A percentile compares a stretch with the other conserved stretches of the same genome.
Conservation (phyloP, 2,888 invertebrate genomes). For the Gerris lacustris region DNA sequence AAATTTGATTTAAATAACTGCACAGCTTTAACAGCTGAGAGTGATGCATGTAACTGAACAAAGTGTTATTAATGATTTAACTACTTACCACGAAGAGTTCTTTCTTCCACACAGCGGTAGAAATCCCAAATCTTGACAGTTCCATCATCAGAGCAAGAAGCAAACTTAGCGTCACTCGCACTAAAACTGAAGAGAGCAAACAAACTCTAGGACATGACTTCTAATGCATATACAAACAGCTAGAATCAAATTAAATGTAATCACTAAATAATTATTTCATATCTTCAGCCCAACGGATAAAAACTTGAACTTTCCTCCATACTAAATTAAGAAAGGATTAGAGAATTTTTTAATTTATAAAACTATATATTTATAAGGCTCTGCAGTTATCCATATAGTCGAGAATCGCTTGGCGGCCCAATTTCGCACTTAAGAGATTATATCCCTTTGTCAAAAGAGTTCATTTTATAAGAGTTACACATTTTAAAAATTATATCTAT, state of each 20-base stretch:
- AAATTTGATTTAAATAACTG: background rate
- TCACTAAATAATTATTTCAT: slow-evolving; percentile 3
- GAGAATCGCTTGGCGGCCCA: too few species aligned
- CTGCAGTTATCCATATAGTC: too few species aligned
- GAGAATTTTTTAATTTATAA: too few species aligned
- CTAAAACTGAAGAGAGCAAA: slow-evolving; percentile 64
- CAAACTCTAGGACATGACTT: background rate
- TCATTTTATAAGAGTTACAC: too few species aligned
- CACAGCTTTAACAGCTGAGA: background rate
- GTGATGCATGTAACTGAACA: background rate
- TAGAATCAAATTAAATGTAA: background rate
- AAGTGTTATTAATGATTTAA: background rate
- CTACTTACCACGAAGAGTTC: slow-evolving; percentile 62
- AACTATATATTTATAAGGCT: too few species aligned
- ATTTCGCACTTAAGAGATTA: too few species aligned
- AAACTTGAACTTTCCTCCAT: slow-evolving; percentile 7
- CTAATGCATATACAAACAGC: background rate
- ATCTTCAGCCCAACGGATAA: background rate
- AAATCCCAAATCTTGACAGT: slow-evolving; percentile 99
- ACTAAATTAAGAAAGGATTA: slow-evolving; percentile 2
- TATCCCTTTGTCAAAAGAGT: too few species aligned
- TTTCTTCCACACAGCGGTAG: slow-evolving; percentile 89
- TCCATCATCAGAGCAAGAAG: slow-evolving; percentile 98
- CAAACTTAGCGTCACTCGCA: slow-evolving; percentile 96
- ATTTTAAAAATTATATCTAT: too few species aligned